These are phyloP conservation scores for Drosophila robusta DNA, from an alignment of 2,888 invertebrate species.

Conservation along the genomic window DNA sequence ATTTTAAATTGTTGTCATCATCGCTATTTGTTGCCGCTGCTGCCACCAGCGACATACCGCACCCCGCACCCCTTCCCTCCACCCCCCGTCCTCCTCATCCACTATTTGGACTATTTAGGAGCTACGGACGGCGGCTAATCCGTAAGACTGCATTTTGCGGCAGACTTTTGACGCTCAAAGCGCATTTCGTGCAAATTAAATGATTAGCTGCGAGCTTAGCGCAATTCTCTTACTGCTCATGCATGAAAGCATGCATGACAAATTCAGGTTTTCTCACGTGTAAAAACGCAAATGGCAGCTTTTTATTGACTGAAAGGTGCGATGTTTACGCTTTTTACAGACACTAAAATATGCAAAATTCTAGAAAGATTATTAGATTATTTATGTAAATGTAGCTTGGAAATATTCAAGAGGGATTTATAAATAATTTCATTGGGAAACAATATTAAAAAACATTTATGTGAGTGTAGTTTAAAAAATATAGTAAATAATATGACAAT, in stretches of 20 bases:
- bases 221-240: constrained; percentile 1
- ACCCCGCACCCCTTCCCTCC: neutral
- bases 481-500: too few relatives aligned
- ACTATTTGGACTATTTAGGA: neutral
- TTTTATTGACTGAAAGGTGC: neutral
- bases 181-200: constrained; percentile 52
- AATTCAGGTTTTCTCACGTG: constrained; percentile 12
- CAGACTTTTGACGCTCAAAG: constrained; percentile 66
- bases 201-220: constrained; percentile 38
- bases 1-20: constrained; percentile 83
- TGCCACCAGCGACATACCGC: neutral
- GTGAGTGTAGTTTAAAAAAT: too few relatives aligned
- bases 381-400: too few relatives aligned
- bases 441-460: too few relatives aligned
- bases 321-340: too few relatives aligned
- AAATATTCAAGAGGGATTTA: too few relatives aligned
- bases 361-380: too few relatives aligned
- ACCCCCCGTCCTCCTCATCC: too few relatives aligned
- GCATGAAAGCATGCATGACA: constrained; percentile 16
- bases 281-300: neutral
- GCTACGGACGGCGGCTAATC: constrained; percentile 41
- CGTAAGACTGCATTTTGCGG: constrained; percentile 41
- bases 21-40: constrained; percentile 62
- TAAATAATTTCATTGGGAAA: too few relatives aligned
- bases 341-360: too few relatives aligned